Base-by-base conservation (phyloP, 2,888 invertebrate genomes). In the Copidosoma aretas region DNA sequence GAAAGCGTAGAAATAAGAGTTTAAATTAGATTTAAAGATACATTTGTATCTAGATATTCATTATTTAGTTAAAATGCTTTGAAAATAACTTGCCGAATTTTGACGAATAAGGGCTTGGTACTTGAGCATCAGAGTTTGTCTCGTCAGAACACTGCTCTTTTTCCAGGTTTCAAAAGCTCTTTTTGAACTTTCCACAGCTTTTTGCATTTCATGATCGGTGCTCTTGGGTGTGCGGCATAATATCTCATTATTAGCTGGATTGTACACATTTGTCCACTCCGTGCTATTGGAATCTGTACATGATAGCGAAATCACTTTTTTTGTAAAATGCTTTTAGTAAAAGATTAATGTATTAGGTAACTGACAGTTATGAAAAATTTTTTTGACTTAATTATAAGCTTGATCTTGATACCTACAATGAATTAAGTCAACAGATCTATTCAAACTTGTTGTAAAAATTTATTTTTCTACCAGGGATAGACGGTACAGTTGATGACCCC, bases 201-300 rank as follows among this genome's bases (percentile, higher is more conserved):
- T 86, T 76, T 94, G 90, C 92, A 99, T 93, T 86, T 98, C 98
- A 10, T 87, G 88, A 78, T 89, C 87, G 0, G 98, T 98, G 41
- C 93, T 87, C 85, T 95, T 93, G 65, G 99, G 99, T 41, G 98
- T 97, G 75, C 92, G 88, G 67, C 62, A 86, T 67, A 93, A 87
- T 41, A 93, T 84, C 85, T 94, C 89, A 86, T 96, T 95, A 57
- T 95, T 96, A 5, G 96, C 96, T 56, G 99, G 99, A 85, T 99
- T 93, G 75, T 94, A 93, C 14, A 99, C 89, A 78, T 98, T 97
- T 77, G 98, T 93, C 93, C 95, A 99, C 77, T 98, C 92, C 24
- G 86, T 91, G 0, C 97, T 90, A 84, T 97, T 93, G 0, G 98
- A 99, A 72, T 99, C 98, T 71, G 88, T 84, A 73, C 8, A 5